Evolutionary conservation across 2,797 vertebrate genomes (phyloP), one percentile per base, ranked within the genome.

Genomic region (Nannoperca obscura): DNA sequence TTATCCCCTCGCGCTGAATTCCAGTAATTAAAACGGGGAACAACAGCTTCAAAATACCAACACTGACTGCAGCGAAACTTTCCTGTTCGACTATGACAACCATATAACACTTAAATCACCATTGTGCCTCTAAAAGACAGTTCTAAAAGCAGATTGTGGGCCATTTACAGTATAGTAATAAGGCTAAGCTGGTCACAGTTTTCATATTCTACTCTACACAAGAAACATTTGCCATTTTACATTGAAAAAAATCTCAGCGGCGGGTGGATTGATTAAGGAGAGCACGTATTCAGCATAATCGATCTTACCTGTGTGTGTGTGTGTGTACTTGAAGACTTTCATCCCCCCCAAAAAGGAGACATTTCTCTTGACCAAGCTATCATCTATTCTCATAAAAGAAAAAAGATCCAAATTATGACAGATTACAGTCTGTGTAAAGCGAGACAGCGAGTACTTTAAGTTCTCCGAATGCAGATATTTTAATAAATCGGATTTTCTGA

Each of bases 121-220:
- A 76, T 67, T 52, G 85, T 32, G 82, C 87, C 84, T 88, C 83
- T 89, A 84, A 66, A 73, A 71, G 75, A 83, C 83, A 49, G 53
- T 47, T 88, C 83, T 85, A 89, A 66, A 80, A 86, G 84, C 89
- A 73, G 82, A 74, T 47, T 62, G 81, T 65, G 81, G 90, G 84
- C 63, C 88, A 86, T 83, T 79, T 84, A 90, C 86, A 87, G 78
- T 74, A 88, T 80, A 86, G 82, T 83, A 86, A 90, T 93, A 92
- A 93, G 93, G 92, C 92, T 87, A 90, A 88, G 90, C 90, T 91
- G 92, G 91, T 93, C 91, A 93, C 92, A 92, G 92, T 88, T 83
- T 89, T 85, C 22, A 86, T 86, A 82, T 76, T 85, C 89, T 92
- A 92, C 78, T 88, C 88, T 91, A 92, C 88, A 91, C 90, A 85